Evolutionary conservation across 2,113 vertebrate species (phyloP).

Genomic region (Nycticebus coucang): DNA sequence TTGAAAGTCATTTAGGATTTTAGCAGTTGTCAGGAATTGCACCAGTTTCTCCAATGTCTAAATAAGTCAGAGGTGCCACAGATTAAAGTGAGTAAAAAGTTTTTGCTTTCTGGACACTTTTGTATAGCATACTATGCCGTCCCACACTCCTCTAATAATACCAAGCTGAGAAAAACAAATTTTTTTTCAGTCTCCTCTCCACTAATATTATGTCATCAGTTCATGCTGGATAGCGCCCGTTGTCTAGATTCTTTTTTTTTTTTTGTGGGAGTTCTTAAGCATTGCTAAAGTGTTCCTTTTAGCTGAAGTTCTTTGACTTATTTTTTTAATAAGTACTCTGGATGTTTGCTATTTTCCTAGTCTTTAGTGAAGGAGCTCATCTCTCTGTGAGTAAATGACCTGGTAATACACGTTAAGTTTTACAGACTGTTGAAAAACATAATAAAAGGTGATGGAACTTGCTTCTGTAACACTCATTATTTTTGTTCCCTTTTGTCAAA

Average conservation of each 20-base stretch:
- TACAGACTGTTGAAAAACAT: neutral
- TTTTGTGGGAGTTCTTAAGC: neutral
- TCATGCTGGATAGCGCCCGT: neutral
- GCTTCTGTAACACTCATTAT: neutral
- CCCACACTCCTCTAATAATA: neutral
- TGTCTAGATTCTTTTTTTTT: neutral
- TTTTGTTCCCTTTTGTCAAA: neutral
- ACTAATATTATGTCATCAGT: neutral
- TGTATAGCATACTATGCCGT: neutral
- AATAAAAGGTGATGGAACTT: neutral
- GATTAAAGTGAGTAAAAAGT: neutral
- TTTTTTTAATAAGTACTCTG: neutral
- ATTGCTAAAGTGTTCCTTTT: neutral
- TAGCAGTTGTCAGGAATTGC: neutral
- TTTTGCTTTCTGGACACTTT: neutral
- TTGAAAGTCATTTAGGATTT: conserved; percentile 1
- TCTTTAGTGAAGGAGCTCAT: neutral
- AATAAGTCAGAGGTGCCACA: neutral
- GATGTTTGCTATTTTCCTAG: neutral
- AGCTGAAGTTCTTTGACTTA: neutral
- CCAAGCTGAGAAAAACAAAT: neutral
- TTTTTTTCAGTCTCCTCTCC: neutral
- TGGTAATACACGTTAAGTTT: neutral
- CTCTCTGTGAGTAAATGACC: neutral
- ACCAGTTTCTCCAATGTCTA: conserved; percentile 6